phyloP scores from a whole-genome alignment of 2,113 vertebrate genomes.

The Monarcha castaneiventris region DNA sequence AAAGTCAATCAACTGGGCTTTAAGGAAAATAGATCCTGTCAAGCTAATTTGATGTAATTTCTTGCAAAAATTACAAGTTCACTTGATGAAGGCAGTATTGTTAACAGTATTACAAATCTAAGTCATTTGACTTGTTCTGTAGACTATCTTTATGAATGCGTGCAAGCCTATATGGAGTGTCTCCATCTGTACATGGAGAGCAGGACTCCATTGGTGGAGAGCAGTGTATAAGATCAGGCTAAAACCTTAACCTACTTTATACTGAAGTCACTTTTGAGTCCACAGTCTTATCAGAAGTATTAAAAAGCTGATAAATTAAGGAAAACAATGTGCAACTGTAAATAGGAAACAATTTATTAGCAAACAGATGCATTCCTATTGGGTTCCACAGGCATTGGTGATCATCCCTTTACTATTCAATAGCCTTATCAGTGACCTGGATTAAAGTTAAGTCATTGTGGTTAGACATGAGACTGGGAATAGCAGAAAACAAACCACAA shows the following conservation, averaged over 20 bases:
- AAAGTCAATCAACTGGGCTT: not conserved
- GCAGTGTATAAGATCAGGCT: not conserved
- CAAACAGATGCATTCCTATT: not conserved
- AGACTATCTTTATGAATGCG: not conserved
- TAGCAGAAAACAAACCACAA: not conserved
- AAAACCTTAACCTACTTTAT: not conserved
- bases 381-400: not conserved
- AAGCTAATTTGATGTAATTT: not conserved
- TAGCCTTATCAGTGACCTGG: not conserved
- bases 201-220: not conserved
- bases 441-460: not conserved
- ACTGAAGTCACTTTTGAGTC: not conserved
- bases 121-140: not conserved
- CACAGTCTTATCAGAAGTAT: not conserved
- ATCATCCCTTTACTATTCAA: not conserved
- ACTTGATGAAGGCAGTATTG: not conserved
- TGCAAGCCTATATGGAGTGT: not conserved
- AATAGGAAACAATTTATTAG: not conserved
- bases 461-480: not conserved
- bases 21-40: not conserved
- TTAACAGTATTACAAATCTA: not conserved
- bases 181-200: not conserved
- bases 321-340: not conserved
- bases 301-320: not conserved
- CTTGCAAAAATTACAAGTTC: conserved; percentile 2